Conservation (phyloP, 2,888 invertebrate genomes). For the Ennomos quercinarius region DNA sequence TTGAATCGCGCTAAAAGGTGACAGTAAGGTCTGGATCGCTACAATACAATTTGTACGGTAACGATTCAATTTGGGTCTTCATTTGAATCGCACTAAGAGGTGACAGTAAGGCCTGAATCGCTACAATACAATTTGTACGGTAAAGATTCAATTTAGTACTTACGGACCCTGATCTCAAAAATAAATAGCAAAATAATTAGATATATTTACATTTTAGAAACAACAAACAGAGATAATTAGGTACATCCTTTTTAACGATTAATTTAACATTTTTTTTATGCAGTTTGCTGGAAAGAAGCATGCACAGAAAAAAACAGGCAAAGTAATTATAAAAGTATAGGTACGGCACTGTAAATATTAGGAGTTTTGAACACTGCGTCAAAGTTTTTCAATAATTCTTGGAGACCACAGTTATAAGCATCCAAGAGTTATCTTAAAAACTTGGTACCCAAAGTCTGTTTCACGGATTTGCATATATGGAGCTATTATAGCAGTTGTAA, state of each 20-base stretch:
- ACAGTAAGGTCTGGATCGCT: no score
- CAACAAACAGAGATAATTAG: no score
- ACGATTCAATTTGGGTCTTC: no score
- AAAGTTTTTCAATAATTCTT: constrained; percentile 5
- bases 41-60: no score
- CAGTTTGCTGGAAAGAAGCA: constrained; percentile 23
- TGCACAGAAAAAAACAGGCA: constrained; percentile 24
- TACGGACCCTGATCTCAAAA: no score
- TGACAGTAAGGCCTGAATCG: no score
- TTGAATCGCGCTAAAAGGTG: no score
- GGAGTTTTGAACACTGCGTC: not conserved
- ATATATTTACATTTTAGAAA: not conserved
- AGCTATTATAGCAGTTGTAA: no score
- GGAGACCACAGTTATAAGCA: constrained; percentile 12
- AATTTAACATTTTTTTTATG: constrained; percentile 20
- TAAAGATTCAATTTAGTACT: no score
- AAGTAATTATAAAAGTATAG: constrained; percentile 12
- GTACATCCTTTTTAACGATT: not conserved
- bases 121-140: no score
- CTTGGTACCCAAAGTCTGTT: constrained; percentile 13
- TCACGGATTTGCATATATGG: not conserved
- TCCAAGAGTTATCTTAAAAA: constrained; percentile 3
- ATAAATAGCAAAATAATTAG: not conserved
- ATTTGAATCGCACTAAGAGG: no score
- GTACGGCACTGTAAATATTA: constrained; percentile 3